A percentile compares a stretch with the other conserved stretches of the same genome.
Conservation (phyloP, 2,888 invertebrate species). For the Melieria crassipennis region DNA sequence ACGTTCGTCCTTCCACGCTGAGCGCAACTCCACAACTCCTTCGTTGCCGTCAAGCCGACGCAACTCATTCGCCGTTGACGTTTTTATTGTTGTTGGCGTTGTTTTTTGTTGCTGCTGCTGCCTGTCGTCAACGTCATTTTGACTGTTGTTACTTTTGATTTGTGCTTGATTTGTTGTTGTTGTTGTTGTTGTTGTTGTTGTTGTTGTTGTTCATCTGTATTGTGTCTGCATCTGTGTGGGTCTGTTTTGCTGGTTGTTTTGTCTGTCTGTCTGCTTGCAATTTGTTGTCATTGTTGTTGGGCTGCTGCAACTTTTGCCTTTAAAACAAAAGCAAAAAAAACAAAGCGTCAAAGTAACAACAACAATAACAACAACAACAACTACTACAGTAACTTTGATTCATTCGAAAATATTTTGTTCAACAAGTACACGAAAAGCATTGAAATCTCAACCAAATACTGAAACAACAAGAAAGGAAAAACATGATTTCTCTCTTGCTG, state of each 20-base stretch:
- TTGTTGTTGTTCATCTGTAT: too few relatives aligned
- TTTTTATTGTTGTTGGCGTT: background rate
- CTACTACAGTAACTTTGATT: too few relatives aligned
- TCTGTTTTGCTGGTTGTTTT: too few relatives aligned
- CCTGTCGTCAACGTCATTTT: background rate
- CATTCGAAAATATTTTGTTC: background rate
- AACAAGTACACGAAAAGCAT: conserved; percentile 18
- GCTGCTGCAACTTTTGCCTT: background rate
- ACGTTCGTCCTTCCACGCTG: background rate
- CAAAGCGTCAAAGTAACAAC: too few relatives aligned
- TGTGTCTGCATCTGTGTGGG: too few relatives aligned
- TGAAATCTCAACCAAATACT: conserved; percentile 14
- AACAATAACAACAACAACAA: too few relatives aligned
- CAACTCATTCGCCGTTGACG: background rate
- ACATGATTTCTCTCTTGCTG: too few relatives aligned
- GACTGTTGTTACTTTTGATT: too few relatives aligned
- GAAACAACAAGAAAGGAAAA: background rate
- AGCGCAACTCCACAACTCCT: background rate
- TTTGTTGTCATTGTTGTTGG: background rate
- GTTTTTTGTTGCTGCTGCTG: background rate
- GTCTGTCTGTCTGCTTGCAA: background rate
- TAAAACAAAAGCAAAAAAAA: background rate
- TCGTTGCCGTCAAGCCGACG: background rate
- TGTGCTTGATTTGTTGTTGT: too few relatives aligned
- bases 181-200: too few relatives aligned